Percentiles rank a stretch among this genome's conserved stretches.
Evolutionary conservation across 2,888 invertebrate species (phyloP).

Genomic region (Drosophila colorata): DNA sequence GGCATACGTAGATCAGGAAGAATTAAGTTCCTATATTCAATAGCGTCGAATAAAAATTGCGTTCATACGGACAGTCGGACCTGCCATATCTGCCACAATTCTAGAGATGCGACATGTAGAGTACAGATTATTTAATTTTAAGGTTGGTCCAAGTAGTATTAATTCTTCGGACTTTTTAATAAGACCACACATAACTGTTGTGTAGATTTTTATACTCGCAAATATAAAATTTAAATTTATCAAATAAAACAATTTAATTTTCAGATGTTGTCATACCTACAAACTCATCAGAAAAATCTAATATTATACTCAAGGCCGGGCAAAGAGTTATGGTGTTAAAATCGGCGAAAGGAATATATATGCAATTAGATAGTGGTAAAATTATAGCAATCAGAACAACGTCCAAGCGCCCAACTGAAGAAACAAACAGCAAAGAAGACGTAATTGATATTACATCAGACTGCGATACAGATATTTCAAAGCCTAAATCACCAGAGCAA

Average conservation of each 20-base stretch:
- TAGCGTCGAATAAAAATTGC: no score
- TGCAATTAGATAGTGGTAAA: conserved; percentile 97
- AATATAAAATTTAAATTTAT: no score
- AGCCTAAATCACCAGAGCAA: conserved; percentile 58
- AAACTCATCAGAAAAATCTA: conserved; percentile 94
- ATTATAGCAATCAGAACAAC: conserved; percentile 93
- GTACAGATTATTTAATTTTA: no score
- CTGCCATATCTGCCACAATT: no score
- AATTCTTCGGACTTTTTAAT: no score
- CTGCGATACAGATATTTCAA: conserved; percentile 66
- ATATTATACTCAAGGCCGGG: conserved; percentile 96
- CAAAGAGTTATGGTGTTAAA: conserved; percentile 97
- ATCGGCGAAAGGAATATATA: conserved; percentile 97
- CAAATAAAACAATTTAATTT: conserved; percentile 22
- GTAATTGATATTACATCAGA: conserved; percentile 83
- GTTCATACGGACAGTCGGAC: no score
- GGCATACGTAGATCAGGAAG: no score
- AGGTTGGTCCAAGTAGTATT: no score
- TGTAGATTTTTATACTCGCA: no score
- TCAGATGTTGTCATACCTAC: conserved; percentile 96
- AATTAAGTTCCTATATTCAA: no score
- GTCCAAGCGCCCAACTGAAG: conserved; percentile 77
- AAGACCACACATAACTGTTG: no score
- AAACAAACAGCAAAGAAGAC: conserved; percentile 74
- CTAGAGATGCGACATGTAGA: no score